These are phyloP conservation scores for Anthrax anthrax DNA, from an alignment of 2,888 invertebrate genomes.

Conservation along the genomic window DNA sequence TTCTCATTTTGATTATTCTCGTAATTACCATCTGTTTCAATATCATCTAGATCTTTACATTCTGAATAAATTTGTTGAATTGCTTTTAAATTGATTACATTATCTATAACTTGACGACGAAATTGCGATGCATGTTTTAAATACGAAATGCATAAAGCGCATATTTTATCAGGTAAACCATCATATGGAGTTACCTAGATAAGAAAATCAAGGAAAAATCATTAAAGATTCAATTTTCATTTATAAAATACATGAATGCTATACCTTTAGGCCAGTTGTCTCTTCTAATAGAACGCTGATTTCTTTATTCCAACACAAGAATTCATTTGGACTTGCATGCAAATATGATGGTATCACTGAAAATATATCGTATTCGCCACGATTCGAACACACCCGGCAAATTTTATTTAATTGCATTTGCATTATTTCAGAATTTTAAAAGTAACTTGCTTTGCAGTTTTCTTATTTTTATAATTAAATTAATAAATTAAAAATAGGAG, in stretches of 20 bases:
- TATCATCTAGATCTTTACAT: conserved; percentile 2
- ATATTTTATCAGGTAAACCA: conserved; percentile 29
- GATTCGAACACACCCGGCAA: conserved; percentile 32
- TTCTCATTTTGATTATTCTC: conserved; percentile 8
- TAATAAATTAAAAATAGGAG: too few species aligned
- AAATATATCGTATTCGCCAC: conserved; percentile 30
- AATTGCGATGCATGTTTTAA: conserved; percentile 32
- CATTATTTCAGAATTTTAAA: too few species aligned
- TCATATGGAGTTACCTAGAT: conserved; percentile 25
- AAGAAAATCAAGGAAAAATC: too few species aligned
- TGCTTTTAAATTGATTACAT: conserved; percentile 23
- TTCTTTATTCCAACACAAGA: conserved; percentile 27
- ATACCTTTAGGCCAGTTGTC: conserved; percentile 30
- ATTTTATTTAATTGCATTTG: conserved; percentile 11
- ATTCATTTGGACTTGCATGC: conserved; percentile 28
- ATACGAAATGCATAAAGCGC: conserved; percentile 32
- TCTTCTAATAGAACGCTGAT: conserved; percentile 28
- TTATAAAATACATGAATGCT: conserved; percentile 1
- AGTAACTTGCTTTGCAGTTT: too few species aligned
- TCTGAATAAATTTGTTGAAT: conserved; percentile 11
- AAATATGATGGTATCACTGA: conserved; percentile 30
- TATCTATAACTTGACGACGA: conserved; percentile 29
- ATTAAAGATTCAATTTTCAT: too few species aligned
- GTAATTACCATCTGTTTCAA: background rate
- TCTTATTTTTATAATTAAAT: too few species aligned